Evolutionary conservation across 2,888 invertebrate species (phyloP).

Genomic region (Acanthacorydalis orientalis): DNA sequence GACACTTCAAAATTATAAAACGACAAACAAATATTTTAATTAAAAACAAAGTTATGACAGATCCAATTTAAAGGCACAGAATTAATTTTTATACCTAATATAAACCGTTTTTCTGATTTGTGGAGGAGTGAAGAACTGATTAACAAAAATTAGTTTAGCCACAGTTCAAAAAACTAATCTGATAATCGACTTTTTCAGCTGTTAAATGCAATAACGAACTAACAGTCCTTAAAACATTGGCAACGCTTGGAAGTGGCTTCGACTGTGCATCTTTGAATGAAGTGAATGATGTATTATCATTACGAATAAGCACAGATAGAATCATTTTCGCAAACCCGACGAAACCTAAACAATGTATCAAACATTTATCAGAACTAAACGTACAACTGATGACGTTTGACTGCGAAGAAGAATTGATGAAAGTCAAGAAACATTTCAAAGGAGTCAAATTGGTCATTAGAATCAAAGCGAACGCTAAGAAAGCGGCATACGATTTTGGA

Average conservation of each 20-base stretch:
- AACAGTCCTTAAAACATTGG: conserved; percentile 17
- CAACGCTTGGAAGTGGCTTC: conserved; percentile 31
- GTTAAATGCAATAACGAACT: conserved; percentile 60
- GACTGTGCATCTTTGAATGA: conserved; percentile 34
- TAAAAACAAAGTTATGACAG: too few relatives aligned
- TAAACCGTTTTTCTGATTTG: too few relatives aligned
- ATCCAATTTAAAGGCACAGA: too few relatives aligned
- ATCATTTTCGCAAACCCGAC: conserved; percentile 35
- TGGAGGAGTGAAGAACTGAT: too few relatives aligned
- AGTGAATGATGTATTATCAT: conserved; percentile 25
- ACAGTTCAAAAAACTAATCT: too few relatives aligned
- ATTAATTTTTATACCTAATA: too few relatives aligned
- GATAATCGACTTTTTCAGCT: conserved; percentile 45
- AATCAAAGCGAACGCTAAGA: conserved; percentile 24
- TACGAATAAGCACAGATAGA: conserved; percentile 24
- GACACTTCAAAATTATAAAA: too few relatives aligned
- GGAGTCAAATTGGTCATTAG: conserved; percentile 46
- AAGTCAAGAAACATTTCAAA: conserved; percentile 51
- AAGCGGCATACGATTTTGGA: conserved; percentile 13
- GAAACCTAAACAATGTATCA: conserved; percentile 28
- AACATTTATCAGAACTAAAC: conserved; percentile 22
- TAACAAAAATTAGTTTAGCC: too few relatives aligned
- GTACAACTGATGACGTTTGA: conserved; percentile 33
- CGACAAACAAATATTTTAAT: too few relatives aligned
- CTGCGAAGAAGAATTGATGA: conserved; percentile 29